Conservation (phyloP, 2,888 invertebrate species). For the Dastarcus helophoroides region DNA sequence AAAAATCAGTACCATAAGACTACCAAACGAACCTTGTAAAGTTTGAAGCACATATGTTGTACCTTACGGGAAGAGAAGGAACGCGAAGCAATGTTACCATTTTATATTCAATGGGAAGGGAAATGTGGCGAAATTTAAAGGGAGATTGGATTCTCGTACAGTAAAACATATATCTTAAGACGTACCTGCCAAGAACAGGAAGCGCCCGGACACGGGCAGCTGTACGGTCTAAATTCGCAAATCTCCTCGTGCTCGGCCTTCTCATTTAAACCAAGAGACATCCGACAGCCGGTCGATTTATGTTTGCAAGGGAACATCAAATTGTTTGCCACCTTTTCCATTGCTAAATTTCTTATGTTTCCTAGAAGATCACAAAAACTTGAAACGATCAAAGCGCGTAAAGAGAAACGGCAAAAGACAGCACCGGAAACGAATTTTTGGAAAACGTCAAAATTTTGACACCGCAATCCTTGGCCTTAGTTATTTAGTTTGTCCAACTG, state of each 20-base stretch:
- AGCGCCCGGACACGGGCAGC: conserved; percentile 98
- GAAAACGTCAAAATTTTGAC: no score
- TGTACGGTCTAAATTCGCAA: conserved; percentile 96
- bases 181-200: conserved; percentile 91
- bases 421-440: background rate
- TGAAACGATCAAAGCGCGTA: conserved; percentile 2
- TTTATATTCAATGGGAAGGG: no score
- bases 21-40: no score
- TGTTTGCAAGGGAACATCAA: conserved; percentile 99
- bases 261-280: conserved; percentile 88
- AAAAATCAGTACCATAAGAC: no score
- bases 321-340: conserved; percentile 98
- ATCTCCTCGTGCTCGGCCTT: conserved; percentile 98
- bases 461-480: no score
- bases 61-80: no score
- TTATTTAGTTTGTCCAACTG: no score
- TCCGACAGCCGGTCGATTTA: conserved; percentile 87
- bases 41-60: no score
- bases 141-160: no score
- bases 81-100: no score
- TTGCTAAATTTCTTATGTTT: conserved; percentile 95
- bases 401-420: background rate
- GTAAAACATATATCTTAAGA: no score
- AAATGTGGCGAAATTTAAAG: no score
- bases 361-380: conserved; percentile 34